Base-by-base conservation (phyloP, 2,797 vertebrate genomes). In the Microctenopoma steveboyesi region DNA sequence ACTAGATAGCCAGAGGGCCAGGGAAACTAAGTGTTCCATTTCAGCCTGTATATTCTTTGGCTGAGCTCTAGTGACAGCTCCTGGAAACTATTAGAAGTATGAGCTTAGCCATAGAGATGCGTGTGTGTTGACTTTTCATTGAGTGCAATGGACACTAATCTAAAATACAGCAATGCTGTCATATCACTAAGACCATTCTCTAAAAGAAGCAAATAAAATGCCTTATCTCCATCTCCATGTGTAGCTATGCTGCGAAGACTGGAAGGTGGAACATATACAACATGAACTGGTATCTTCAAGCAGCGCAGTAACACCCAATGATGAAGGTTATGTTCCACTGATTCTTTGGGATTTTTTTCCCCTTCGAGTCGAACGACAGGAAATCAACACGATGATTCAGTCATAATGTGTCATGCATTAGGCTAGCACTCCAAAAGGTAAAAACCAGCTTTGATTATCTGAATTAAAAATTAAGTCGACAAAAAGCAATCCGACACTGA, bases 51-150 rank as follows among this genome's bases (percentile, higher is more conserved):
- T 91, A 91, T 89, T 78, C 78, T 89, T 87, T 88, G 83, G 84
- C 83, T 72, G 52, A 30, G 72, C 49, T 71, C 69, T 22, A 78
- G 69, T 81, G 84, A 86, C 74, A 77, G 78, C 85, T 88, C 69
- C 81, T 85, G 78, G 86, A 89, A 89, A 86, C 79, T 80, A 88
- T 88, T 80, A 85, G 63, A 86, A 59, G 68, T 61, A 82, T 70
- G 74, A 84, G 52, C 54, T 54, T 40, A 37, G 60, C 62, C 63
- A 79, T 48, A 56, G 51, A 42, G 66, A 71, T 55, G 59, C 43
- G 64, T 54, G 46, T 75, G 52, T 45, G 11, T 86, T 69, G 54
- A 76, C 57, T 63, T 61, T 68, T 78, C 33, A 72, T 40, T 16
- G 49, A 72, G 58, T 58, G 63, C 79, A 81, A 64, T 12, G 43